Evolutionary conservation across 2,797 vertebrate genomes (phyloP), one percentile per base, ranked within the genome.

Genomic region (Anabacerthia variegaticeps): DNA sequence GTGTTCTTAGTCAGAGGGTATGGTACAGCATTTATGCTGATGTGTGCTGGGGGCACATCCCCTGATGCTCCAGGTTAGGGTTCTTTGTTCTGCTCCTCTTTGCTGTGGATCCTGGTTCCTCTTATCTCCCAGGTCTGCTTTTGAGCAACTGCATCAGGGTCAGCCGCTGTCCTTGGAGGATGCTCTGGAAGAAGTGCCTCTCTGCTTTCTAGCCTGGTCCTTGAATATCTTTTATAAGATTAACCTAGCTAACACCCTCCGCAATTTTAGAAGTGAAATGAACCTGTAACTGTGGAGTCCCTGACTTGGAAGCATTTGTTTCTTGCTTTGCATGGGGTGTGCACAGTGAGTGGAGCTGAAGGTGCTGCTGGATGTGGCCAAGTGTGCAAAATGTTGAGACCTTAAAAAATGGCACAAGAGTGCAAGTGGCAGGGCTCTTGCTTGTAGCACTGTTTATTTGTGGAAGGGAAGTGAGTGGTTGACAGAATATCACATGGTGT

Each of bases 61-160:
- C 51, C 3, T 4, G 36, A 23, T 41, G 39, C 74, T 75, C 23
- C 3, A 3, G 9, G 11, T 26, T 22, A 22, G 21, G 4, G 0
- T 23, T 43, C 22, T 36, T 19, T 69, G 12, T 54, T 67, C 55
- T 78, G 62, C 26, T 76, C 6, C 20, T 65, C 65, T 61, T 55
- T 14, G 2, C 37, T 24, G 0, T 43, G 78, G 36, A n/a, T 55
- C 3, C 1, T 59, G 59, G 11, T 16, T 79, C 23, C 28, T 71
- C 48, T 55, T 24, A 21, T 34, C 3, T 67, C 12, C 51, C 52
- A 10, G 18, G 3, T 52, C 28, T 82, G 41, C 56, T 67, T 76
- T 43, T 61, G 78, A 91, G 72, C 65, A 61, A 44, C 81, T 73
- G 18, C 19, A 1, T 20, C 39, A 32, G 59, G 54, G 36, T 77